Conservation (phyloP, 1,140 invertebrate species). For the Drosophila nigromelanica region DNA sequence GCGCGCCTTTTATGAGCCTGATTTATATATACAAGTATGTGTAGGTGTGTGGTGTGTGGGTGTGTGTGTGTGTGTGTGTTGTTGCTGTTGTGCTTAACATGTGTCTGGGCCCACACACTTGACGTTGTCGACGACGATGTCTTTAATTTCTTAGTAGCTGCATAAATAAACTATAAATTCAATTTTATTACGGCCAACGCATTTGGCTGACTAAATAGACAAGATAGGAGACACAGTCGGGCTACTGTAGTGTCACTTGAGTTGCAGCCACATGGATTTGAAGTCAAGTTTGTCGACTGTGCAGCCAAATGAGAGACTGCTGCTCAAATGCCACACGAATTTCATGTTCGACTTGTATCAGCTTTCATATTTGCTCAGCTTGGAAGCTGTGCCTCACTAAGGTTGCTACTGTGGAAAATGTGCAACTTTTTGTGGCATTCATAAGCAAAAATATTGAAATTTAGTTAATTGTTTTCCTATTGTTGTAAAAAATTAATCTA, state of each 20-base stretch:
- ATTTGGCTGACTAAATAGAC: constrained; percentile 54
- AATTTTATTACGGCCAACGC: constrained; percentile 64
- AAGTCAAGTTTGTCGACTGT: constrained; percentile 11
- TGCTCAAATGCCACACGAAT: constrained; percentile 52
- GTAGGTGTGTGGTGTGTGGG: constrained; percentile 3
- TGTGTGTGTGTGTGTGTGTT: constrained; percentile 25
- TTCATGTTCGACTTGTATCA: constrained; percentile 45
- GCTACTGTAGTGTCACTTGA: constrained; percentile 12
- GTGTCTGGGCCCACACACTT: constrained; percentile 57
- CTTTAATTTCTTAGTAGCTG: constrained; percentile 81
- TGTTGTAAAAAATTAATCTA: no score
- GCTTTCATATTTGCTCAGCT: constrained; percentile 67
- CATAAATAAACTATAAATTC: constrained; percentile 82
- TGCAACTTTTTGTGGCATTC: no score
- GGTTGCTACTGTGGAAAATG: not conserved
- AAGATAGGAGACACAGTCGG: not conserved
- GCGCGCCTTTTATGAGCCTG: constrained; percentile 71
- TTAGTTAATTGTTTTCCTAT: no score
- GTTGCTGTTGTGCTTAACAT: constrained; percentile 57
- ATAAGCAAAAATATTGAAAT: no score
- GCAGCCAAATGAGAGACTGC: not conserved
- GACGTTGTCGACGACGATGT: constrained; percentile 26
- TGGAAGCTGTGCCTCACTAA: not conserved
- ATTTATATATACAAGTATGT: constrained; percentile 31
- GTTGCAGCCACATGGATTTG: constrained; percentile 24